phyloP scores from a whole-genome alignment of 2,888 invertebrate species.

The Dryocosmus kuriphilus region DNA sequence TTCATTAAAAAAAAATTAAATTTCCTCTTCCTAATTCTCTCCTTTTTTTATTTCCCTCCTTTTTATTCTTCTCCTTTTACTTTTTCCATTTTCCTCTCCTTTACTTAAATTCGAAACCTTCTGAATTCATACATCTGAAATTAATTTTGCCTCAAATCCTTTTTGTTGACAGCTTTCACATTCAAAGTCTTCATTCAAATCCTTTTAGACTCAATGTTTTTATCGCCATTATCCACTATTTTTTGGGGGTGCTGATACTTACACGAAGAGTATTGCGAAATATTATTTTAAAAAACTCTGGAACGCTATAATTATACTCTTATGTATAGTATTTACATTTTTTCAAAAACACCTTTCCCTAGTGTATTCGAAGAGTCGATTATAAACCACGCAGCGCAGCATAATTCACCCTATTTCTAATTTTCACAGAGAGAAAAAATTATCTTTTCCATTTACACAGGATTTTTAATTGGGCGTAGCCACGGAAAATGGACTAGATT shows the following conservation, averaged over 20 bases:
- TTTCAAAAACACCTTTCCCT: constrained; percentile 8
- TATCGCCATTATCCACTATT: constrained; percentile 10
- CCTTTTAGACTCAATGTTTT: not conserved
- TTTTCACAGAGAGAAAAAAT: constrained; percentile 5
- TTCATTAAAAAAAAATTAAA: constrained; percentile 5
- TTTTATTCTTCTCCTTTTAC: constrained; percentile 14
- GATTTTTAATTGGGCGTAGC: not conserved
- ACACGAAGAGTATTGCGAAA: constrained; percentile 37
- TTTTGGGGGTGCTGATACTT: constrained; percentile 23
- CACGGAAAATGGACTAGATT: not conserved
- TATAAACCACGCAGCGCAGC: not conserved
- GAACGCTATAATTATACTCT: constrained; percentile 23
- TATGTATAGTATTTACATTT: constrained; percentile 33
- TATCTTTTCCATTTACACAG: not conserved
- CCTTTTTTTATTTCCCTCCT: constrained; percentile 1
- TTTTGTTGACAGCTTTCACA: not conserved
- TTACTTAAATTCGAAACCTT: not conserved
- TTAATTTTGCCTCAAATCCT: not conserved
- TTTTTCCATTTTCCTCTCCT: not conserved
- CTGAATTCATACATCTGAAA: not conserved
- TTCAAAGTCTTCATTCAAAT: constrained; percentile 5
- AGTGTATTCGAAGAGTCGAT: not conserved
- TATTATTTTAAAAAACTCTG: constrained; percentile 10
- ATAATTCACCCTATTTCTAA: not conserved
- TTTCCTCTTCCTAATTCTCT: constrained; percentile 9